phyloP scores from a whole-genome alignment of 2,113 vertebrate genomes.

The Coptodon rendalli region DNA sequence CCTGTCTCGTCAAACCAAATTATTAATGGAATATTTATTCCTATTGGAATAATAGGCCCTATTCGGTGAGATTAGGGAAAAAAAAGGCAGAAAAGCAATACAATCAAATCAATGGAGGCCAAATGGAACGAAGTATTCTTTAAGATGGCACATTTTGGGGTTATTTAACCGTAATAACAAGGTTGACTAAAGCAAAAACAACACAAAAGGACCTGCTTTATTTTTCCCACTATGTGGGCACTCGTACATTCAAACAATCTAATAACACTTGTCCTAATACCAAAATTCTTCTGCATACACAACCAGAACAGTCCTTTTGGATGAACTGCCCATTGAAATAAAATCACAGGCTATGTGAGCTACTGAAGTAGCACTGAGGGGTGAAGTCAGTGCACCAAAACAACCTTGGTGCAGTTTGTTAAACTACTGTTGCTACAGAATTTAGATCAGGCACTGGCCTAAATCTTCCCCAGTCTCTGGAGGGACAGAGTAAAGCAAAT shows the following conservation, averaged over 20 bases:
- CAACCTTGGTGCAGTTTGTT: background rate
- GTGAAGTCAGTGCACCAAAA: background rate
- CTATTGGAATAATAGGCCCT: background rate
- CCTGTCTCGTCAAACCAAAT: background rate
- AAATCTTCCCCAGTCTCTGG: conserved; percentile 35
- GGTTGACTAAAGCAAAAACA: background rate
- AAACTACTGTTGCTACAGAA: conserved; percentile 20
- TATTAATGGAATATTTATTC: background rate
- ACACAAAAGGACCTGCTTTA: background rate
- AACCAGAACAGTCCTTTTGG: background rate
- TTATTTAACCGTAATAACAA: background rate
- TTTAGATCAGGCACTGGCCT: conserved; percentile 48
- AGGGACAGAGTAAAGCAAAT: conserved; percentile 12
- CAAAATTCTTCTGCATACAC: background rate
- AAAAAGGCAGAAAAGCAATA: background rate
- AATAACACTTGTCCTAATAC: background rate
- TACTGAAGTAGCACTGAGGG: background rate
- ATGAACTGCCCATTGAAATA: background rate
- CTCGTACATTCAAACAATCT: background rate
- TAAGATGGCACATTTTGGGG: background rate
- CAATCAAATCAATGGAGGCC: background rate
- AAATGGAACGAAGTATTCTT: background rate
- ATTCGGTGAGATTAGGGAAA: background rate
- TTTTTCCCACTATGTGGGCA: background rate
- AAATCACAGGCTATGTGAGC: background rate